Evolutionary conservation across 2,888 invertebrate genomes (phyloP).

Genomic region (Mycalesis mineus): DNA sequence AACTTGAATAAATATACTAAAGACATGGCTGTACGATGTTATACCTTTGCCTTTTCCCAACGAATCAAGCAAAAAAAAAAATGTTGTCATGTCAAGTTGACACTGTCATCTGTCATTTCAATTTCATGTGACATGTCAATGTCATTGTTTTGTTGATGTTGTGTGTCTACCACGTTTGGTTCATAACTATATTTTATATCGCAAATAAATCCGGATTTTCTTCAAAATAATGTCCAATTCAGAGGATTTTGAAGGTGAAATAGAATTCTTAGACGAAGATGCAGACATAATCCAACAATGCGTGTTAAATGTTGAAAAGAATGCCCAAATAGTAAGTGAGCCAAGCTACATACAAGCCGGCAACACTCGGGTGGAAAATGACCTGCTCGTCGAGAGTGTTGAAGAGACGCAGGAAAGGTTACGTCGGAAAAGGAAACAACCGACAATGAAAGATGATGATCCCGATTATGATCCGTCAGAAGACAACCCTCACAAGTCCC

Average conservation of each 20-base stretch:
- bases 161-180: no score
- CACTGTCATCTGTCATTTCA: no score
- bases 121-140: no score
- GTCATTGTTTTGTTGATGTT: no score
- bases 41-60: no score
- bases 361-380: background rate
- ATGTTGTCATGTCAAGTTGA: no score
- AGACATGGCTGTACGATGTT: no score
- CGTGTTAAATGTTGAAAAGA: constrained; percentile 41
- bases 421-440: constrained; percentile 29
- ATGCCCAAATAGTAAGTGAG: background rate
- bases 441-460: constrained; percentile 43
- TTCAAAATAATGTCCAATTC: constrained; percentile 42
- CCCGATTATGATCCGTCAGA: constrained; percentile 60
- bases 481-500: constrained; percentile 33
- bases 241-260: constrained; percentile 45
- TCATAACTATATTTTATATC: no score
- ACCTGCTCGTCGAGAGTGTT: constrained; percentile 43
- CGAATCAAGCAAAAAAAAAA: no score
- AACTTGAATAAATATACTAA: no score
- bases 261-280: constrained; percentile 71
- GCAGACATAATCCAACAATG: constrained; percentile 66
- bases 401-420: constrained; percentile 20
- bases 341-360: constrained; percentile 6
- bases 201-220: no score